Percentiles rank a stretch among this genome's conserved stretches.
phyloP scores from a whole-genome alignment of 1,140 invertebrate genomes.

The Drosophila azteca region DNA sequence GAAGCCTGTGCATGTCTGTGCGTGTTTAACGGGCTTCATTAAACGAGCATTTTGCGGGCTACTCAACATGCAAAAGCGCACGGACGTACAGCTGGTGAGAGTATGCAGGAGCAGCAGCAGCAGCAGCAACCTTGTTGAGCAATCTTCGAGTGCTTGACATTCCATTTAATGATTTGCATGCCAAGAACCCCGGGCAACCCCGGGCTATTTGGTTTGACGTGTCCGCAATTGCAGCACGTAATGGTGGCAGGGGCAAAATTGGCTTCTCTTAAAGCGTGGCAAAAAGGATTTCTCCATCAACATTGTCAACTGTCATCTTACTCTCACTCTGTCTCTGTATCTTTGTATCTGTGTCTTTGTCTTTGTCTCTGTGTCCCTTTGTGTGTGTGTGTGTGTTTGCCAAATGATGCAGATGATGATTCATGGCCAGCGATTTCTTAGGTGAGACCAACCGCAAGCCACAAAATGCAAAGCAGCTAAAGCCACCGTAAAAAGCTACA shows the following conservation, averaged over 20 bases:
- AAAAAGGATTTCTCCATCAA: constrained; percentile 26
- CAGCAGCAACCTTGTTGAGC: constrained; percentile 4
- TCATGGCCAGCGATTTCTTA: constrained; percentile 67
- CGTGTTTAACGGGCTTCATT: constrained; percentile 48
- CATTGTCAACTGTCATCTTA: constrained; percentile 23
- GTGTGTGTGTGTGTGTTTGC: constrained; percentile 16
- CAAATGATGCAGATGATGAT: constrained; percentile 68
- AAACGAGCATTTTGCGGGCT: constrained; percentile 42
- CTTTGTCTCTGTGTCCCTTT: neutral
- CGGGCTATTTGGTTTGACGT: constrained; percentile 59
- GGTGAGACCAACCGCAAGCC: constrained; percentile 37
- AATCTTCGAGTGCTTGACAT: constrained; percentile 36
- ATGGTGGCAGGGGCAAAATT: constrained; percentile 50
- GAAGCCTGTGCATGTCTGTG: constrained; percentile 27
- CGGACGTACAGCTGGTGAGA: neutral
- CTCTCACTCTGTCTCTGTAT: neutral
- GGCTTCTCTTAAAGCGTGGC: constrained; percentile 45
- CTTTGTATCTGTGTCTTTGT: neutral
- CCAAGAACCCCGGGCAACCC: constrained; percentile 38
- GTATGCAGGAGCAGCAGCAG: too few species aligned
- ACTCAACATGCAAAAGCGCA: constrained; percentile 2
- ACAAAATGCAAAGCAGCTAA: constrained; percentile 34
- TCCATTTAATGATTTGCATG: constrained; percentile 65
- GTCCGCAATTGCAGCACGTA: constrained; percentile 75
- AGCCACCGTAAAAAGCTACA: neutral